Base-by-base conservation (phyloP, 2,113 vertebrate genomes). In the Perca schrenkii region DNA sequence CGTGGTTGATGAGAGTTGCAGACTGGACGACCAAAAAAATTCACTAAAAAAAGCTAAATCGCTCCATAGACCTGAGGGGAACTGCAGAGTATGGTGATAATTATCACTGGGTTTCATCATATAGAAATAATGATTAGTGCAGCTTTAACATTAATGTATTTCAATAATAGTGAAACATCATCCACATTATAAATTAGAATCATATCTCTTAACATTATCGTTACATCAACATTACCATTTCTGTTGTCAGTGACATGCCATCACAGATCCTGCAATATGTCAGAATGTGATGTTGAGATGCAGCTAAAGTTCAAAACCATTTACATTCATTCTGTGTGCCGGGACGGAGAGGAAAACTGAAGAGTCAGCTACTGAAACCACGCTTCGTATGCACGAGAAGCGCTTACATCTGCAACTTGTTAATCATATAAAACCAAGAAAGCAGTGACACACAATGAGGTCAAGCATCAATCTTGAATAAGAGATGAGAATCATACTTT, bases 371-470 rank as follows among this genome's bases (percentile, higher is more conserved):
- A 76, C 86, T 74, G 83, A 70, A 74, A 78, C 53, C 47, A 13
- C 21, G 74, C 71, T 91, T 91, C 74, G 91, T 88, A 91, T 91
- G 89, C 92, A 87, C 75, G 90, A 80, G 81, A 88, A 85, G 73
- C 46, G 58, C 76, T 85, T 80, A 63, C 89, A 91, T 89, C 82
- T 90, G 90, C 91, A 86, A 89, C 78, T 82, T 86, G 89, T 86
- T 91, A 92, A 94, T 94, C 85, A 81, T 79, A 88, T 86, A 79
- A 89, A 83, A 93, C 74, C 72, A 87, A 74, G 53, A 82, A 84
- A 65, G 84, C 80, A 88, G 77, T 85, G 91, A 89, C 88, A 86
- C 83, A 82, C 81, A 58, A 79, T 79, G 66, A 90, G 89, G 87
- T 90, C 86, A 82, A 62, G 58, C 73, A 82, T 87, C 68, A 82